phyloP scores from a whole-genome alignment of 2,113 vertebrate species.

The Rhinichthys klamathensis region DNA sequence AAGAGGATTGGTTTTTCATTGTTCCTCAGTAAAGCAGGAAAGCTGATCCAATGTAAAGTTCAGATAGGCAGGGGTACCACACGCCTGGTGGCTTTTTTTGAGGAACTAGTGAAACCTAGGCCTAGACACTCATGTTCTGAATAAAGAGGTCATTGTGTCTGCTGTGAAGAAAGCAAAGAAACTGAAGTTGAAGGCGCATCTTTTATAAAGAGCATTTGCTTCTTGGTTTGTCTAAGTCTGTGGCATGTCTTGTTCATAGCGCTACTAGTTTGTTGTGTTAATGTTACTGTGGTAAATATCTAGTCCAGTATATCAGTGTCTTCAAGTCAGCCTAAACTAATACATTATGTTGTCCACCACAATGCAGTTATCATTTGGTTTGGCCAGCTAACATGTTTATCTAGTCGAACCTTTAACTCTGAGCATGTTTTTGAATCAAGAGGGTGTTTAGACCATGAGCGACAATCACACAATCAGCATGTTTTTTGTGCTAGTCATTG shows the following conservation, averaged over 20 bases:
- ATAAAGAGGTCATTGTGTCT: conserved; percentile 31
- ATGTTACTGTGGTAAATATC: not conserved
- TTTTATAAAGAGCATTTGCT: conserved; percentile 20
- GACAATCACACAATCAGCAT: conserved; percentile 1
- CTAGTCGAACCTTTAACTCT: not conserved
- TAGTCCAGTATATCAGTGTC: not conserved
- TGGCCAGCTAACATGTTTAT: conserved; percentile 7
- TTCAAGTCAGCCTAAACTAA: not conserved
- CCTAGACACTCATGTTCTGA: conserved; percentile 1
- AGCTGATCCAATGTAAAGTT: conserved; percentile 50
- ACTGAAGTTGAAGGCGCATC: not conserved
- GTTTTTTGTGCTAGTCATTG: conserved; percentile 8
- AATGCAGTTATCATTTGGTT: not conserved
- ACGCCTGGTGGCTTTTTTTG: conserved; percentile 26
- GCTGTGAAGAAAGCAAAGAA: not conserved
- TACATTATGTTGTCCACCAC: not conserved
- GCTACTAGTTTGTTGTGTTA: not conserved
- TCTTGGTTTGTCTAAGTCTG: not conserved
- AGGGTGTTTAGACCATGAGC: conserved; percentile 14
- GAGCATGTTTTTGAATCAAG: not conserved
- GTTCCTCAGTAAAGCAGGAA: conserved; percentile 44
- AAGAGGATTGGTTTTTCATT: conserved; percentile 30
- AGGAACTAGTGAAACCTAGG: not conserved
- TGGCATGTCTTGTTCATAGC: not conserved
- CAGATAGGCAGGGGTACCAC: conserved; percentile 30